These are phyloP conservation scores for Dermochelys coriacea DNA, from an alignment of 2,797 vertebrate species.

Conservation along the genomic window DNA sequence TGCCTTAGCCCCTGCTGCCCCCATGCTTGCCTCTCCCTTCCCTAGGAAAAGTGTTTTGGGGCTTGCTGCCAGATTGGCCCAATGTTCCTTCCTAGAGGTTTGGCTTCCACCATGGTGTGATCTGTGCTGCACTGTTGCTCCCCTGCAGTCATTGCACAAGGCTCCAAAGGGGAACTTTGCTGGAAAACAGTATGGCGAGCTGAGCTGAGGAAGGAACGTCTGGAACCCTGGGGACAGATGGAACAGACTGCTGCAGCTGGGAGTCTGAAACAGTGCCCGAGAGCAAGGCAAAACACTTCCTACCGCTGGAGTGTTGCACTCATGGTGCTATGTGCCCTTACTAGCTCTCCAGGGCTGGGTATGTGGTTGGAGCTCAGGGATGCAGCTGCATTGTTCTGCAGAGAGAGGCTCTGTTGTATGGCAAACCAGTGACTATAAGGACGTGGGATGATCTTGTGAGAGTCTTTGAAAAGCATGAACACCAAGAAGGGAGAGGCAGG, in stretches of 20 bases:
- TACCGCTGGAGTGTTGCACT: neutral
- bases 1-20: neutral
- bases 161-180: neutral
- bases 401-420: neutral
- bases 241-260: neutral
- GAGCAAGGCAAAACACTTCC: neutral
- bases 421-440: neutral
- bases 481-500: neutral
- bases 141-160: neutral
- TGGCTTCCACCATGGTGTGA: neutral
- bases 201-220: neutral
- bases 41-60: neutral
- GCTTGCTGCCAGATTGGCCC: neutral
- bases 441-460: neutral
- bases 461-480: neutral
- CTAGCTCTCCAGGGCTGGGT: neutral
- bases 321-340: neutral
- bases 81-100: neutral
- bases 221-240: neutral
- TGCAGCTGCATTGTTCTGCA: no score
- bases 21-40: neutral
- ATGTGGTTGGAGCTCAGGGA: neutral
- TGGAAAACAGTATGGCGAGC: neutral
- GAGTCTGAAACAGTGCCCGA: neutral
- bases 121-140: neutral